Percentiles rank a stretch among this genome's conserved stretches.
phyloP scores from a whole-genome alignment of 1,140 invertebrate genomes.

The Eueides isabella region DNA sequence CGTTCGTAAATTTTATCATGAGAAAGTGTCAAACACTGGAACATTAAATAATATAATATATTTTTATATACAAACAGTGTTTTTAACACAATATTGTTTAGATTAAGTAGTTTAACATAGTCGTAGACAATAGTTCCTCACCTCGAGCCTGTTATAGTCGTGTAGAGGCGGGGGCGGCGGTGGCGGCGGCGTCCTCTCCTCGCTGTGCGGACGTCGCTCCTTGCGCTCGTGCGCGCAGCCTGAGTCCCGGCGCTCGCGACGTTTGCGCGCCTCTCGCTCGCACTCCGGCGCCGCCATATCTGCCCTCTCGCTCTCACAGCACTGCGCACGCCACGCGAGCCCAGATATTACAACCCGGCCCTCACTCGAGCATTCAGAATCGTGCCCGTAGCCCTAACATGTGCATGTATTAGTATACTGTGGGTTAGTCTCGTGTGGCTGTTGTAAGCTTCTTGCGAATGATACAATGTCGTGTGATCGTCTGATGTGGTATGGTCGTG shows the following conservation, averaged over 20 bases:
- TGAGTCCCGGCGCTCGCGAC: slow-evolving; percentile 90
- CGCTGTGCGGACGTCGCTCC: slow-evolving; percentile 89
- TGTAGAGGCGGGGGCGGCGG: slow-evolving; percentile 69
- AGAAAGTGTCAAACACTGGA: too few species aligned
- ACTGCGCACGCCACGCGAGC: slow-evolving; percentile 75
- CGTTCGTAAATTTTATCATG: too few species aligned
- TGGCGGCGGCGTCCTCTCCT: slow-evolving; percentile 79
- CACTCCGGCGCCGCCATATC: slow-evolving; percentile 76
- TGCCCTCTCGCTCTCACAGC: slow-evolving; percentile 64
- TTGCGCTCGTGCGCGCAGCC: slow-evolving; percentile 87
- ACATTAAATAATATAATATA: too few species aligned
- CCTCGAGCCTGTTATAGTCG: slow-evolving; percentile 73
- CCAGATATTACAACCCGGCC: slow-evolving; percentile 72
- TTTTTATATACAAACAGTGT: too few species aligned
- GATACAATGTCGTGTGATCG: slow-evolving; percentile 29
- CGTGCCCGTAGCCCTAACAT: slow-evolving; percentile 75
- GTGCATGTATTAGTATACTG: slow-evolving; percentile 57
- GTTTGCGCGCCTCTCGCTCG: slow-evolving; percentile 84
- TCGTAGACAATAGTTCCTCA: slow-evolving; percentile 28
- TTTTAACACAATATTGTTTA: too few species aligned
- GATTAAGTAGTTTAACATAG: too few species aligned
- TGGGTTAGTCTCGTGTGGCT: background rate
- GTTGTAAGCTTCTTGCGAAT: slow-evolving; percentile 18
- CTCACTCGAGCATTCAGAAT: slow-evolving; percentile 73
- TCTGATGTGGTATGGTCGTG: slow-evolving; percentile 28